Percentiles rank a stretch among this genome's conserved stretches.
Evolutionary conservation across 2,797 vertebrate species (phyloP).

Genomic region (Cygnus olor): DNA sequence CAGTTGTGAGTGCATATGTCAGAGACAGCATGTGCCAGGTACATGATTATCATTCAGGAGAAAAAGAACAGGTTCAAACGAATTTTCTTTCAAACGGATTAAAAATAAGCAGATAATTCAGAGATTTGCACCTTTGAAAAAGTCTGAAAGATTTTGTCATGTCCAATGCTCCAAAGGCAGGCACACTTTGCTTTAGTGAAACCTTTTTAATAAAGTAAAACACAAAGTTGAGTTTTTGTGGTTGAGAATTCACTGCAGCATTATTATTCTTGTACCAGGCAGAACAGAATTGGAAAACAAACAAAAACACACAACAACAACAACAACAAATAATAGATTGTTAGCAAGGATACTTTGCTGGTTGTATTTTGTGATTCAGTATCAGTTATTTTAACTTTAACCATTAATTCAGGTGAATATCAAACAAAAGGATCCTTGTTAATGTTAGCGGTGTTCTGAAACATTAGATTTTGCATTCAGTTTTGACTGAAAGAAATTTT

Average conservation of each 20-base stretch:
- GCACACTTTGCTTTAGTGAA: neutral
- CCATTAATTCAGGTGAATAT: neutral
- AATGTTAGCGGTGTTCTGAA: neutral
- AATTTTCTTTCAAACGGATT: neutral
- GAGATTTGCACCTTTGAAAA: neutral
- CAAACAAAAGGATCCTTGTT: neutral
- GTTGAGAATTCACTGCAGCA: neutral
- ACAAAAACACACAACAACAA: too few relatives aligned
- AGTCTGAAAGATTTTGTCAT: neutral
- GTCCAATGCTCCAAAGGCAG: neutral
- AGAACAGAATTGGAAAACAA: neutral
- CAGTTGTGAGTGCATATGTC: neutral
- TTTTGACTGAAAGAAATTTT: neutral
- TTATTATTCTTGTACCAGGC: neutral
- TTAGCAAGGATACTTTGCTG: neutral
- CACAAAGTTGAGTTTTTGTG: neutral
- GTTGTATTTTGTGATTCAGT: neutral
- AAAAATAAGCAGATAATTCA: slow-evolving; percentile 12
- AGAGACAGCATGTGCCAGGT: neutral
- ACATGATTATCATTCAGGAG: neutral
- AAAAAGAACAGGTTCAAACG: neutral
- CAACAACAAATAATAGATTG: neutral
- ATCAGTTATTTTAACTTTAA: neutral
- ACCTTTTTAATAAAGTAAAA: neutral
- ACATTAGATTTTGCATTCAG: neutral